Evolutionary conservation across 2,888 invertebrate genomes (phyloP).

Genomic region (Drosophila mettleri): DNA sequence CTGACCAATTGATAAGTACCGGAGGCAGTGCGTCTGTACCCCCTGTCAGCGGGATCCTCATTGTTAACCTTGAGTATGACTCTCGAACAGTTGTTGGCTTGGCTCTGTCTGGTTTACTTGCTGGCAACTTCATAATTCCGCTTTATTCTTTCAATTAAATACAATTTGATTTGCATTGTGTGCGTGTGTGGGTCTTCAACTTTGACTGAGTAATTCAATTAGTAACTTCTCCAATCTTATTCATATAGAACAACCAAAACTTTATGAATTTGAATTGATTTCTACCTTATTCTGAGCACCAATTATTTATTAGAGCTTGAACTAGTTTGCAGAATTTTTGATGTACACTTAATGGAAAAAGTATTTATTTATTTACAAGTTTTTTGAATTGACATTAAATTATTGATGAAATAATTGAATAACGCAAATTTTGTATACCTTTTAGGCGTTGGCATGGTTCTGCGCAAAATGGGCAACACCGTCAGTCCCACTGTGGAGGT

Average conservation of each 20-base stretch:
- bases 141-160: constrained; percentile 78
- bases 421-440: neutral
- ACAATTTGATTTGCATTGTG: constrained; percentile 73
- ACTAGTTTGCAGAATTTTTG: neutral
- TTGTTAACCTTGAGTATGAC: constrained; percentile 72
- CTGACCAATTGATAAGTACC: constrained; percentile 65
- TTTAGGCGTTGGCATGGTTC: constrained; percentile 93
- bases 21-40: constrained; percentile 31
- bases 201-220: constrained; percentile 72
- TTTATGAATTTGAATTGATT: neutral
- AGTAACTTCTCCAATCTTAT: constrained; percentile 33
- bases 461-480: constrained; percentile 93
- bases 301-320: neutral
- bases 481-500: constrained; percentile 94
- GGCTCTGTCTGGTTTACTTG: constrained; percentile 36
- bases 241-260: too few relatives aligned
- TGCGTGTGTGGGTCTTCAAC: constrained; percentile 65
- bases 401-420: neutral
- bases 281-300: neutral
- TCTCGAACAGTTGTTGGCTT: constrained; percentile 22
- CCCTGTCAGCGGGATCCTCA: constrained; percentile 17
- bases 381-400: neutral
- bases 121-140: constrained; percentile 65
- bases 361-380: too few relatives aligned
- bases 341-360: neutral